Evolutionary conservation across 1,140 invertebrate genomes (phyloP), one percentile per base, ranked within the genome.

Genomic region (Brachionus rubens): DNA sequence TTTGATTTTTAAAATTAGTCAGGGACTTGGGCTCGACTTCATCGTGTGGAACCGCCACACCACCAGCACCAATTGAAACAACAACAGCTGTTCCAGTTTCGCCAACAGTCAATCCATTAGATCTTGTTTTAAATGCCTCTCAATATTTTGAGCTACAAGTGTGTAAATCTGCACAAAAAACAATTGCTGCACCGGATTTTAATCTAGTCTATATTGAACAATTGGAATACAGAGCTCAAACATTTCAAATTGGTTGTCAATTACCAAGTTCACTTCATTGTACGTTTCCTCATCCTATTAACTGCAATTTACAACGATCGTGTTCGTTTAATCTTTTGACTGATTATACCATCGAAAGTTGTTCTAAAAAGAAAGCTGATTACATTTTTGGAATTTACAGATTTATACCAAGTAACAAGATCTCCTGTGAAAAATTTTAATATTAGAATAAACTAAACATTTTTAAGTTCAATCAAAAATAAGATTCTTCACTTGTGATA

Each of bases 331-430:
- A 48, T 36, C 28, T 50, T 6, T 28, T 72, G 0, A 28, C 68
- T 10, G 50, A 72, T 12, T 50, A 72, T 21, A 48, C 46, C 9
- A 19, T 72, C 28, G 36, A 36, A 33, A 46, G 24, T 16, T 72
- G 68, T 54, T 21, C 46, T 33, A 24, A 30, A 40, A 48, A 54
- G 40, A 54, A 19, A 36, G 68, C 68, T 14, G 46, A 72, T 41
- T 72, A 50, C 33, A 72, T 72, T 52, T 54, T 36, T 24, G 68
- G 68, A 72, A 24, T 50, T 12, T 72, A 72, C 19, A 36, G 68
- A 72, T 54, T 10, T 50, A 72, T 72, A 41, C 68, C 68, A 72
- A 72, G 68, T 72, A 33, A 47, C n/a, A n/a, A n/a, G n/a, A n/a
- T n/a, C n/a, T n/a, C n/a, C n/a, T n/a, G n/a, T n/a, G n/a, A n/a